A percentile compares a stretch with the other conserved stretches of the same genome.
These are phyloP conservation scores for Ecliptopera silaceata DNA, from an alignment of 2,888 invertebrate genomes.

Conservation along the genomic window DNA sequence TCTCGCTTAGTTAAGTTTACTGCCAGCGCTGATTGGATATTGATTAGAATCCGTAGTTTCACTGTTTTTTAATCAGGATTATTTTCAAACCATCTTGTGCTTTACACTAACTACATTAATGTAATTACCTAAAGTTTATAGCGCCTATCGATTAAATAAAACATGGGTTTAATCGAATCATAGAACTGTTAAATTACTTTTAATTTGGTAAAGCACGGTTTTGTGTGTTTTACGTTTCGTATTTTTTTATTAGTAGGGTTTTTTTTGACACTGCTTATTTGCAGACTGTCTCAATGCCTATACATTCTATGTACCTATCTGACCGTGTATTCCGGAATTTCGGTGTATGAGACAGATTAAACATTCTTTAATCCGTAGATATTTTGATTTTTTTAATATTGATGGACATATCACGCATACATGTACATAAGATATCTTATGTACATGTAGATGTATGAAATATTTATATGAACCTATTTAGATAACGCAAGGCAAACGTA, in stretches of 20 bases:
- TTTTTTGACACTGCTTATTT: not conserved
- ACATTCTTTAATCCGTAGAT: too few species aligned
- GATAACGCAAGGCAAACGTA: too few species aligned
- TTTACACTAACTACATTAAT: conserved; percentile 76
- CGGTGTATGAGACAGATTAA: too few species aligned
- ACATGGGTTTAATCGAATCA: conserved; percentile 57
- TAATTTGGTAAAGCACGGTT: conserved; percentile 12
- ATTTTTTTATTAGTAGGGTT: too few species aligned
- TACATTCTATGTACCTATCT: too few species aligned
- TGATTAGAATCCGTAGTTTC: conserved; percentile 78
- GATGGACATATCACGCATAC: too few species aligned
- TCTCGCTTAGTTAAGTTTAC: conserved; percentile 82
- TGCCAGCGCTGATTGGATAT: conserved; percentile 76
- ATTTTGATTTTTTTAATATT: too few species aligned
- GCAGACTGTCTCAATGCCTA: too few species aligned
- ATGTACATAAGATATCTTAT: too few species aligned
- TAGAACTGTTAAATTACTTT: conserved; percentile 28
- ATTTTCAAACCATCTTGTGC: conserved; percentile 72
- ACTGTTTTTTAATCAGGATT: conserved; percentile 69
- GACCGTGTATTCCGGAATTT: too few species aligned
- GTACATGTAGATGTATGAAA: too few species aligned
- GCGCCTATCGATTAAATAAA: conserved; percentile 73
- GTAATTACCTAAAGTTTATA: conserved; percentile 76
- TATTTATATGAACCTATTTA: too few species aligned
- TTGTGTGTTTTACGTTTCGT: not conserved